Conservation (phyloP, 2,113 vertebrate genomes). For the Camarhynchus parvulus region DNA sequence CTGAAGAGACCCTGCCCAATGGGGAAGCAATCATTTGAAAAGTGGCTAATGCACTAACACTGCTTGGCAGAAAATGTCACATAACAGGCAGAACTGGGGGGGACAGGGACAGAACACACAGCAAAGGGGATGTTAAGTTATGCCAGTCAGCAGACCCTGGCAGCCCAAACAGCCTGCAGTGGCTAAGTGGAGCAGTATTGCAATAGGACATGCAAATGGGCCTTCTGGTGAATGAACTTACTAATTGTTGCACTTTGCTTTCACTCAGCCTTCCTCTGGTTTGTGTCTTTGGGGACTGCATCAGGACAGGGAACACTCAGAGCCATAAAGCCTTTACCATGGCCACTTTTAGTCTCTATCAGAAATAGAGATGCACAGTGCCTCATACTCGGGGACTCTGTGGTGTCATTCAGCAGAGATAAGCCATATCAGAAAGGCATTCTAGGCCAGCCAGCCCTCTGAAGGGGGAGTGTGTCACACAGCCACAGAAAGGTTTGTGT, state of each 20-base stretch:
- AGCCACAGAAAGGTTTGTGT: background rate
- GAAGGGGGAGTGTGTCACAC: background rate
- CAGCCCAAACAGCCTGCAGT: background rate
- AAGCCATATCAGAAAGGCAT: slow-evolving; percentile 33
- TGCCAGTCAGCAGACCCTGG: background rate
- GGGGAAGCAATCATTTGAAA: slow-evolving; percentile 4
- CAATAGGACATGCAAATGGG: background rate
- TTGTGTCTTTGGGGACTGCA: background rate
- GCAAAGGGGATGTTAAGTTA: background rate
- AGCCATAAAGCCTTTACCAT: background rate
- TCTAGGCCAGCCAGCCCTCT: slow-evolving; percentile 10
- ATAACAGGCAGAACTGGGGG: background rate
- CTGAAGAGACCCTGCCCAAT: slow-evolving; percentile 1
- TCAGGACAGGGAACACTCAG: background rate
- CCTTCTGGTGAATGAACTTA: background rate
- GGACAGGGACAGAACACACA: background rate
- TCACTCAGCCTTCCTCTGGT: background rate
- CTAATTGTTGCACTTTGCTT: background rate
- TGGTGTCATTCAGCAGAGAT: background rate
- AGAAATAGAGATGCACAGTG: background rate
- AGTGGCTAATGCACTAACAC: background rate
- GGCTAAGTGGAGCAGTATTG: background rate
- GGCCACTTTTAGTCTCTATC: background rate
- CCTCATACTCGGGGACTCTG: background rate
- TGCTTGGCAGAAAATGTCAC: slow-evolving; percentile 26